A percentile compares a stretch with the other conserved stretches of the same genome.
phyloP scores from a whole-genome alignment of 2,797 vertebrate species.

The Helicolenus hilgendorfi region DNA sequence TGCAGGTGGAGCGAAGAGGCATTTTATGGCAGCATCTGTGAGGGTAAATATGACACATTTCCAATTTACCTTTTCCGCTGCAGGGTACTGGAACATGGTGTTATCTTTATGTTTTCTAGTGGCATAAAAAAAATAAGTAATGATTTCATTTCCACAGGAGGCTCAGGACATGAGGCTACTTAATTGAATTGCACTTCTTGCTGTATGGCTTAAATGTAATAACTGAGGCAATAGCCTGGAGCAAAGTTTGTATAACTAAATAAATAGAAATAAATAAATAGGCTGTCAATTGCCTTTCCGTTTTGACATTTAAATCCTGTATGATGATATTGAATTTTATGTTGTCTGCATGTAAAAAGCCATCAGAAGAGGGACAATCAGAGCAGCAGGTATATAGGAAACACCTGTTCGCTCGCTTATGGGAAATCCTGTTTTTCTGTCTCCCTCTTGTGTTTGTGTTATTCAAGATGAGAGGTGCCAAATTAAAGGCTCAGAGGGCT shows the following conservation, averaged over 20 bases:
- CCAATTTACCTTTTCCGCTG: not conserved
- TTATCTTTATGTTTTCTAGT: not conserved
- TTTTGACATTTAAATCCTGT: not conserved
- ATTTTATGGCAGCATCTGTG: conserved; percentile 82
- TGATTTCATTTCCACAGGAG: conserved; percentile 35
- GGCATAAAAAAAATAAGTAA: conserved; percentile 5
- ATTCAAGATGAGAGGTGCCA: conserved; percentile 89
- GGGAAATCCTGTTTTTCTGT: conserved; percentile 76
- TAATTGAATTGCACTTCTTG: conserved; percentile 54
- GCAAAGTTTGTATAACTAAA: conserved; percentile 34
- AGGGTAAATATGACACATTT: conserved; percentile 78
- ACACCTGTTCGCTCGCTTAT: conserved; percentile 50
- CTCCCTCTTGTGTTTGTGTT: conserved; percentile 59
- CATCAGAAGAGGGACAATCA: not conserved
- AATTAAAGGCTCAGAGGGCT: conserved; percentile 85
- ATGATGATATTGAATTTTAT: not conserved
- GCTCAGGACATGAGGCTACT: conserved; percentile 21
- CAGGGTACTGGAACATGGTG: not conserved
- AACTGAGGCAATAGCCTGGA: conserved; percentile 62
- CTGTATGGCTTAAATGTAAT: conserved; percentile 61
- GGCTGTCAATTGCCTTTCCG: not conserved
- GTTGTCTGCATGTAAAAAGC: not conserved
- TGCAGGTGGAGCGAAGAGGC: conserved; percentile 84
- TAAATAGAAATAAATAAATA: conserved; percentile 5
- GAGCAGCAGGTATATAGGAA: conserved; percentile 14